Conservation (phyloP, 2,797 vertebrate genomes). For the Smutsia temminckii region DNA sequence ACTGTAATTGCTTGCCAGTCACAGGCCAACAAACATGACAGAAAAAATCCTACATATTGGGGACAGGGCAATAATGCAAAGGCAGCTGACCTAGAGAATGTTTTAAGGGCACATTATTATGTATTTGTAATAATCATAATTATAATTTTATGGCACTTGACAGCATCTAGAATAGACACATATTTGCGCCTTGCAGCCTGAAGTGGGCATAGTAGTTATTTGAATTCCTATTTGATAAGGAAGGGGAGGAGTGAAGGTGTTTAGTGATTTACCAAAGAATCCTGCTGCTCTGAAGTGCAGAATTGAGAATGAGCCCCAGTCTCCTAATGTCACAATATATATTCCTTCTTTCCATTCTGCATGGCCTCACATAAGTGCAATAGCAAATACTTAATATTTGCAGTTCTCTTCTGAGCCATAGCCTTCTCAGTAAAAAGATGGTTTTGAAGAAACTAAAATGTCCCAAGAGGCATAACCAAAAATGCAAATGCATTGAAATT, state of each 20-base stretch:
- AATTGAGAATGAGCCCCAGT: not conserved
- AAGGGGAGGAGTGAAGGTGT: not conserved
- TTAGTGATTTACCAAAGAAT: not conserved
- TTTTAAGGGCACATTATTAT: constrained; percentile 63
- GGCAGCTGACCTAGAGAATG: constrained; percentile 69
- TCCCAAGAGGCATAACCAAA: not conserved
- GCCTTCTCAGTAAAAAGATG: not conserved
- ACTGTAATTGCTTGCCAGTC: constrained; percentile 89
- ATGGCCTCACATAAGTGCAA: not conserved
- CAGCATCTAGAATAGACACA: not conserved
- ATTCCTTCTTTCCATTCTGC: not conserved
- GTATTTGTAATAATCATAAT: constrained; percentile 60
- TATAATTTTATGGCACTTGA: constrained; percentile 47
- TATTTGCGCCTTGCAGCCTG: not conserved
- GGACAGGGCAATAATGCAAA: constrained; percentile 44
- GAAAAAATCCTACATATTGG: constrained; percentile 67
- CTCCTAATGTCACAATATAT: too few species aligned
- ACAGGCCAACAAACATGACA: constrained; percentile 85
- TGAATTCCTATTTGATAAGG: constrained; percentile 10
- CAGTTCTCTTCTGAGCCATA: not conserved
- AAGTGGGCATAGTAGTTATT: not conserved
- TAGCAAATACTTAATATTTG: not conserved
- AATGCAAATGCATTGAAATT: not conserved
- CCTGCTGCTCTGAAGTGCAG: not conserved
- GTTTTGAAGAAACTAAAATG: not conserved